Evolutionary conservation across 2,888 invertebrate species (phyloP).

Genomic region (Drosophila barbarae): DNA sequence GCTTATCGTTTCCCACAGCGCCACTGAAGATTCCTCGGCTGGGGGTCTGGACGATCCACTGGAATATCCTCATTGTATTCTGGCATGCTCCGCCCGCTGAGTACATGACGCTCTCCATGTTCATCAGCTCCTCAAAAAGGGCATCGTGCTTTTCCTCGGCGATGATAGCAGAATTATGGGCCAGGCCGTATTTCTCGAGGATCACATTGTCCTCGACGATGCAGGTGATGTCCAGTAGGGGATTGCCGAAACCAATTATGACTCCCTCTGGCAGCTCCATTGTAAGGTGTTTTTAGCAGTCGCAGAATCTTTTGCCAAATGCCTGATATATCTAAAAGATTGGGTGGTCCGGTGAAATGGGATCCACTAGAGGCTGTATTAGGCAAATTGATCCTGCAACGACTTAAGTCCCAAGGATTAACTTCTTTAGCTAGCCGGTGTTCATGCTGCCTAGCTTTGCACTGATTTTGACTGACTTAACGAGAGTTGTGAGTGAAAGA

Average conservation of each 20-base stretch:
- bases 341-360: not conserved
- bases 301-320: not conserved
- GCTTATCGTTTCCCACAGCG: constrained; percentile 55
- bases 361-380: not conserved
- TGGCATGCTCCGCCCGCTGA: constrained; percentile 67
- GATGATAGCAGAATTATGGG: constrained; percentile 53
- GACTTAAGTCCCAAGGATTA: constrained; percentile 1
- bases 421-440: not conserved
- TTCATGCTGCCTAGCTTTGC: constrained; percentile 3
- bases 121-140: constrained; percentile 58
- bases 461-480: constrained; percentile 1
- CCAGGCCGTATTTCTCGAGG: constrained; percentile 55
- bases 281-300: not conserved
- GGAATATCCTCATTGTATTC: constrained; percentile 57
- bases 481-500: constrained; percentile 12
- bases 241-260: constrained; percentile 64
- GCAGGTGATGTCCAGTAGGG: constrained; percentile 57
- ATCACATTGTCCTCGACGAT: constrained; percentile 47
- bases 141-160: constrained; percentile 53
- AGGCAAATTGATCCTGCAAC: not conserved
- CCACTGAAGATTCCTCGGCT: constrained; percentile 43
- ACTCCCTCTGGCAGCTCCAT: constrained; percentile 52
- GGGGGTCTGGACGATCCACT: constrained; percentile 57
- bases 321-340: not conserved
- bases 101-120: constrained; percentile 47